Evolutionary conservation across 2,797 vertebrate genomes (phyloP), one percentile per base, ranked within the genome.

Genomic region (Serranus cabrilla): DNA sequence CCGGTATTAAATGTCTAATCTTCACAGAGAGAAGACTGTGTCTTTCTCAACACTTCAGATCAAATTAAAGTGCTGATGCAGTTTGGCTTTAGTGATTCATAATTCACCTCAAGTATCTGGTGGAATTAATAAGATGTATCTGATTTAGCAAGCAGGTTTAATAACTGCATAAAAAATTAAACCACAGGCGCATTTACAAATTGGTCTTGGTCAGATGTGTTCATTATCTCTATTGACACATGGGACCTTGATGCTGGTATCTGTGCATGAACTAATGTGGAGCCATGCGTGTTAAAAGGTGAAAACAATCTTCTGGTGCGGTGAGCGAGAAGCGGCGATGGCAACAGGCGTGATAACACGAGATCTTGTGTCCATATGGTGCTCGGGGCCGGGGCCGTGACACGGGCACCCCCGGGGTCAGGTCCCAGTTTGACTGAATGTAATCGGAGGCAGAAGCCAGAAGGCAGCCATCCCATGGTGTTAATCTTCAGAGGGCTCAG

Each of bases 401-500:
- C 89, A 83, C 74, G 31, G 49, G 59, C 75, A 18, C 68, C 74
- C 71, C 71, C 56, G 12, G 74, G 84, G 85, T 90, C 87, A 78
- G 81, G 60, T 68, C 81, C 74, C 23, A 8, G 74, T 89, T 70
- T 81, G 81, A 85, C 69, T 58, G 76, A 71, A 90, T 81, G 85
- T 82, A 85, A 88, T 90, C 69, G 69, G 68, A 59, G 73, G 78
- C 84, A 82, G 70, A 64, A 81, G 84, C 84, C 82, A 89, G 87
- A 87, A 87, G 87, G 90, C 78, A 64, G 75, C 60, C 66, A 49
- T 85, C 82, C 82, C 52, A 67, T 71, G 68, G 87, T 79, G 89
- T 89, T 92, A 89, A 92, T 92, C 91, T 90, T 89, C 86, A 78
- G 81, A 87, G 73, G 76, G 79, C 81, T 89, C 73, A 57, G 81